Base-by-base conservation (phyloP, 2,888 invertebrate species). In the Pyralis farinalis region DNA sequence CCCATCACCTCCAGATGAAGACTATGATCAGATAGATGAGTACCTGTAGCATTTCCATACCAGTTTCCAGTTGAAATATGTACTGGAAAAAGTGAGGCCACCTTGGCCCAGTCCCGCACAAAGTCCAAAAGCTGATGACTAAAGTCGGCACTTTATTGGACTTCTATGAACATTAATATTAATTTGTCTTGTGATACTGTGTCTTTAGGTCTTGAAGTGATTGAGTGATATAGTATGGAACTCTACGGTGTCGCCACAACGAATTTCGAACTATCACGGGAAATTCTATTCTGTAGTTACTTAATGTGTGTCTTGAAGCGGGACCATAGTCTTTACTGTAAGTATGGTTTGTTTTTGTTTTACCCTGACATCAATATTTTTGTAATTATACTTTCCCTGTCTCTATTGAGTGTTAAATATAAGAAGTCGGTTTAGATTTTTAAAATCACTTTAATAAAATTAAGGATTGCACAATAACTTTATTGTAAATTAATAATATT, bases 1-100 rank as follows among this genome's bases (percentile, higher is more conserved):
- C n/a, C 94, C 94, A 0, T 94, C 94, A 10, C 94, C 94, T 22
- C 94, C 94, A 8, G 94, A 94, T 56, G 94, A 94, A 55, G 93
- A 93, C 59, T 90, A 90, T 39, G 89, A 90, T 45, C 88, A 89
- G 64, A 90, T 91, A 66, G 91, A 92, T 63, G 91, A 92, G 71
- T 91, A 91, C 62, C 91, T 92, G 90, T 92, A 92, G 87, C 88
- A 87, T 85, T 87, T 86, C 46, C 85, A 87, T 47, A 84, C 85
- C 46, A 74, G 81, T 73, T 86, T 88, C 71, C 88, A 86, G 81
- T 79, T 87, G 44, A 86, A 87, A 70, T 87, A 86, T 51, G 86
- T 85, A 63, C 77, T 88, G 76, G 86, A 87, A 72, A 84, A 83
- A 52, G 73, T 77, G 65, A 66, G 84, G 76, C 85, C 86, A 0